Conservation (phyloP, 2,797 vertebrate species). For the Silurus aristotelis region DNA sequence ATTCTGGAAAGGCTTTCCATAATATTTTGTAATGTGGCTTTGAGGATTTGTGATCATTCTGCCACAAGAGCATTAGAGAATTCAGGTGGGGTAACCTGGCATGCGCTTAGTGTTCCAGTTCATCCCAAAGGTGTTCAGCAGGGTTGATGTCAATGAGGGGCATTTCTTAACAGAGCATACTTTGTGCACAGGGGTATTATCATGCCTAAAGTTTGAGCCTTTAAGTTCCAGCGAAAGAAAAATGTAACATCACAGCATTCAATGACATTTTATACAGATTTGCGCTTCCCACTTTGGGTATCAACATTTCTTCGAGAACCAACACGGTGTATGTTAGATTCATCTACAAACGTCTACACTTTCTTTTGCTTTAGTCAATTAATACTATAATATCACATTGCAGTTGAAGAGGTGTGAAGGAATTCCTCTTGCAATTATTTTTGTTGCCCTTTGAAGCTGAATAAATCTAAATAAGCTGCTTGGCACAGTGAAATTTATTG, state of each 20-base stretch:
- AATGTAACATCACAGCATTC: too few species aligned
- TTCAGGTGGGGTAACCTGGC: too few species aligned
- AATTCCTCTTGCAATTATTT: neutral
- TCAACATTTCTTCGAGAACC: too few species aligned
- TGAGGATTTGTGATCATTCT: neutral
- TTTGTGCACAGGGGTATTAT: too few species aligned
- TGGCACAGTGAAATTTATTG: neutral
- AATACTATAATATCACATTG: neutral
- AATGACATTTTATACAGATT: too few species aligned
- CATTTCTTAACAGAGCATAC: too few species aligned
- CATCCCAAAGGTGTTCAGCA: too few species aligned
- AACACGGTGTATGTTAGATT: neutral
- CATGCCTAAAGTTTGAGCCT: too few species aligned
- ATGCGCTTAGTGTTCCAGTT: too few species aligned
- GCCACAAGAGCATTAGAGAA: neutral
- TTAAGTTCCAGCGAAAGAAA: too few species aligned
- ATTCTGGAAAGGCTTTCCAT: neutral
- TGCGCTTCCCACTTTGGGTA: too few species aligned
- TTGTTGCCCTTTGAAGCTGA: neutral
- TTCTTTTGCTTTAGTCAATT: neutral
- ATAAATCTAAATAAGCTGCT: neutral
- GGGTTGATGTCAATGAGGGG: too few species aligned
- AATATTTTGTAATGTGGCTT: neutral
- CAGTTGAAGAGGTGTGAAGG: neutral
- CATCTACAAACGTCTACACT: neutral